Conservation (phyloP, 2,797 vertebrate species). For the Loris lydekkerianus region DNA sequence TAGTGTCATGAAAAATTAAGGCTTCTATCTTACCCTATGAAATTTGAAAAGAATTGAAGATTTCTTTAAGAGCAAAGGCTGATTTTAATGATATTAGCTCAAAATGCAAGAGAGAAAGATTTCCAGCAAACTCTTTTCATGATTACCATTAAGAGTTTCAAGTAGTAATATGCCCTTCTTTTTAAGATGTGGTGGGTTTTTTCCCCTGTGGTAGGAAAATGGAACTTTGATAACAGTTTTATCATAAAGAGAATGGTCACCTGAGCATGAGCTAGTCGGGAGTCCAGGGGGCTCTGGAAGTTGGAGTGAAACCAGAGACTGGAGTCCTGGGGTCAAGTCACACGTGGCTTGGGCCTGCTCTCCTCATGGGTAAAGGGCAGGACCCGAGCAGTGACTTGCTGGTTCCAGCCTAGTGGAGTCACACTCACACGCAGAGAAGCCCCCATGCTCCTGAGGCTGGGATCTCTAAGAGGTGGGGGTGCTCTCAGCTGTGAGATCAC, state of each 20-base stretch:
- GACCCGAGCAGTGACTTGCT: not conserved
- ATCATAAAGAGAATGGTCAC: not conserved
- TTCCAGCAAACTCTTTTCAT: not conserved
- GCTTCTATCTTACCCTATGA: not conserved
- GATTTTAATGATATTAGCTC: not conserved
- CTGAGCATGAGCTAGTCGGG: not conserved
- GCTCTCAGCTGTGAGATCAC: not conserved
- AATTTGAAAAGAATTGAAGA: not conserved
- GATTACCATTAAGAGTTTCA: not conserved
- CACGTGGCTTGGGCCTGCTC: rapidly evolving
- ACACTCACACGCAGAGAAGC: rapidly evolving
- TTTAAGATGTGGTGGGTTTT: not conserved
- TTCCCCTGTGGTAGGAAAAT: not conserved
- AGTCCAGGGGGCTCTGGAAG: not conserved
- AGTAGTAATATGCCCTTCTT: not conserved
- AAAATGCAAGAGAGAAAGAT: not conserved
- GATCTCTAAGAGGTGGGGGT: rapidly evolving
- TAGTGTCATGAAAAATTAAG: not conserved
- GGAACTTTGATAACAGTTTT: not conserved
- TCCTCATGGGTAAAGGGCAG: not conserved
- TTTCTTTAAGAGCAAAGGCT: not conserved
- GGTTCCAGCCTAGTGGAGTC: not conserved
- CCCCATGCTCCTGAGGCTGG: not conserved
- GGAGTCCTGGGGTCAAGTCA: not conserved
- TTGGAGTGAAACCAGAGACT: not conserved